These are phyloP conservation scores for Meloe dianella DNA, from an alignment of 2,888 invertebrate genomes.

Conservation along the genomic window DNA sequence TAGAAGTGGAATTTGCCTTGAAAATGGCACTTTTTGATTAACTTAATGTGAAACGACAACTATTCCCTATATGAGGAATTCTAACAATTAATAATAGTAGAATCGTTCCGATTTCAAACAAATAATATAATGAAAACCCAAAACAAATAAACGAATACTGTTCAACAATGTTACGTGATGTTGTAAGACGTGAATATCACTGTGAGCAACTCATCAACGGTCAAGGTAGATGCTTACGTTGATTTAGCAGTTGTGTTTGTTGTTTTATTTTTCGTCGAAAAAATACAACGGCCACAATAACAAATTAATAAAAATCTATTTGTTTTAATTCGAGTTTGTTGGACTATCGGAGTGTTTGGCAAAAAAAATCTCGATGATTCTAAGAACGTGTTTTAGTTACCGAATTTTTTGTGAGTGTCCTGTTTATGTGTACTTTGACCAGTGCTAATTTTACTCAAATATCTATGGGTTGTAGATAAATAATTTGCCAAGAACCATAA, in stretches of 20 bases:
- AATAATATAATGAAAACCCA: too few relatives aligned
- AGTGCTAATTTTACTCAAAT: not conserved
- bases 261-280: not conserved
- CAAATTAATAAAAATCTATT: not conserved
- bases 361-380: not conserved
- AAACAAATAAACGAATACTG: not conserved
- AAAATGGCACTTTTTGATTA: not conserved
- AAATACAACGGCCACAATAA: not conserved
- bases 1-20: constrained; percentile 8
- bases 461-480: not conserved
- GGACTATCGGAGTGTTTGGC: not conserved
- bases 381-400: not conserved
- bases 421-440: not conserved
- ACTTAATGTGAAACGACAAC: not conserved
- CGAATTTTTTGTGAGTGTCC: not conserved
- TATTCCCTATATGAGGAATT: not conserved
- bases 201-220: not conserved
- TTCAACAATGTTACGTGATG: not conserved
- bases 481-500: not conserved
- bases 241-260: too few relatives aligned
- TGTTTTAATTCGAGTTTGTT: not conserved
- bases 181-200: not conserved
- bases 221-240: constrained; percentile 5
- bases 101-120: not conserved
- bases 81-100: not conserved